Evolutionary conservation across 2,888 invertebrate species (phyloP).

Genomic region (Hydrotaea diabolus): DNA sequence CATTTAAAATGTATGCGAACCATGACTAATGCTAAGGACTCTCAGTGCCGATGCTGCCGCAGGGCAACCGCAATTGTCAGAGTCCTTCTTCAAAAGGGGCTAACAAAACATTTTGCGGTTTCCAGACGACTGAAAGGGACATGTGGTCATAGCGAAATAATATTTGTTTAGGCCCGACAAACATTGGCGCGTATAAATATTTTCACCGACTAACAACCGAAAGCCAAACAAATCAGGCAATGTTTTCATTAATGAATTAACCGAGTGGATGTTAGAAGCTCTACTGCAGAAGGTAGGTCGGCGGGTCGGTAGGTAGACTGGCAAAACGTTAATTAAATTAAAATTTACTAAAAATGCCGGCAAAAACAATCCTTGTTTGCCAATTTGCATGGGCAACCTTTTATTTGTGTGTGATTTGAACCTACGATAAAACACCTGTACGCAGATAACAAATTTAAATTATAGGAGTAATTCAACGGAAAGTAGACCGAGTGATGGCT

Average conservation of each 20-base stretch:
- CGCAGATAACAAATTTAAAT: no score
- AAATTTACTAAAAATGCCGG: background rate
- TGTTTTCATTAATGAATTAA: constrained; percentile 28
- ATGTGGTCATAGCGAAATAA: constrained; percentile 17
- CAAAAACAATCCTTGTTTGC: background rate
- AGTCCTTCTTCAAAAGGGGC: background rate
- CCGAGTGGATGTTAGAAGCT: background rate
- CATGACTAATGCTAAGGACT: no score
- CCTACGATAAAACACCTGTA: background rate
- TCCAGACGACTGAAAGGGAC: background rate
- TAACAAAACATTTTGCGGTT: constrained; percentile 9
- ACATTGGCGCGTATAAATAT: background rate
- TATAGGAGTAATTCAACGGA: no score
- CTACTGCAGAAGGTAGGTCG: no score
- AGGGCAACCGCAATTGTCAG: no score
- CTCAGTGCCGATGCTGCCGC: no score
- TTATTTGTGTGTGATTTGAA: background rate
- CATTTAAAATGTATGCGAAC: background rate
- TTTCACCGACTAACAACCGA: background rate
- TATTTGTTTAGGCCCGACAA: constrained; percentile 21
- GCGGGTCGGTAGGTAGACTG: background rate
- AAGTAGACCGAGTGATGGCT: no score
- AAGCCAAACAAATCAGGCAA: background rate
- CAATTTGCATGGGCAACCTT: background rate
- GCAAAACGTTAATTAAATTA: constrained; percentile 28